Percentiles rank a stretch among this genome's conserved stretches.
These are phyloP conservation scores for Tenthredo distinguenda DNA, from an alignment of 2,888 invertebrate genomes.

Conservation along the genomic window DNA sequence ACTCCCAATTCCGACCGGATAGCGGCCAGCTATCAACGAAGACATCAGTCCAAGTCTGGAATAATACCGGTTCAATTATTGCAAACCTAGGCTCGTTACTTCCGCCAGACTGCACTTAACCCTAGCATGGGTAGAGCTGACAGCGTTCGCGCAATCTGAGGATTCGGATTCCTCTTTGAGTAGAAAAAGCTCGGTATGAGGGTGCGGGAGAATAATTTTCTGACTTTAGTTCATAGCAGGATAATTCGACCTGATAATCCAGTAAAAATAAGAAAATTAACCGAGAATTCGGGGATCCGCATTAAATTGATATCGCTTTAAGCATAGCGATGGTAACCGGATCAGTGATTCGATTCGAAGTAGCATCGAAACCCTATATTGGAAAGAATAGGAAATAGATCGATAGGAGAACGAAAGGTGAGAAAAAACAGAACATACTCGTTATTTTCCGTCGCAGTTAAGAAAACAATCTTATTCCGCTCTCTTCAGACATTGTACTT, in stretches of 20 bases:
- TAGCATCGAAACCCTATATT: neutral
- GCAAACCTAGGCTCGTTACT: neutral
- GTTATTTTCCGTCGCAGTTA: neutral
- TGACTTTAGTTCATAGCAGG: neutral
- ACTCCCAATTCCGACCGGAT: slow-evolving; percentile 73
- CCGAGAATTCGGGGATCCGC: neutral
- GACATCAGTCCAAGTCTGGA: slow-evolving; percentile 74
- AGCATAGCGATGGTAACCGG: slow-evolving; percentile 9
- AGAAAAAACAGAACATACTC: neutral
- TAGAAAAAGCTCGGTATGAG: neutral
- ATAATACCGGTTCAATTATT: slow-evolving; percentile 45
- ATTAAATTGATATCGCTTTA: neutral
- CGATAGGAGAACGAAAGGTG: neutral
- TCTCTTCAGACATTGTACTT: neutral
- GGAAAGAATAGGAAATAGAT: slow-evolving; percentile 4
- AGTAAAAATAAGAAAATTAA: neutral
- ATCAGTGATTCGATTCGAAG: neutral
- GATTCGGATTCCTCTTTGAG: neutral
- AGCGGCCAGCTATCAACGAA: slow-evolving; percentile 74
- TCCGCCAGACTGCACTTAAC: neutral
- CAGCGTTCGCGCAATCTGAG: neutral
- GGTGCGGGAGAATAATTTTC: neutral
- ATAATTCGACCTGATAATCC: neutral
- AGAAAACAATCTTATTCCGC: neutral
- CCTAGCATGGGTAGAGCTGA: neutral